Conservation (phyloP, 2,113 vertebrate genomes). For the Vombatus ursinus region DNA sequence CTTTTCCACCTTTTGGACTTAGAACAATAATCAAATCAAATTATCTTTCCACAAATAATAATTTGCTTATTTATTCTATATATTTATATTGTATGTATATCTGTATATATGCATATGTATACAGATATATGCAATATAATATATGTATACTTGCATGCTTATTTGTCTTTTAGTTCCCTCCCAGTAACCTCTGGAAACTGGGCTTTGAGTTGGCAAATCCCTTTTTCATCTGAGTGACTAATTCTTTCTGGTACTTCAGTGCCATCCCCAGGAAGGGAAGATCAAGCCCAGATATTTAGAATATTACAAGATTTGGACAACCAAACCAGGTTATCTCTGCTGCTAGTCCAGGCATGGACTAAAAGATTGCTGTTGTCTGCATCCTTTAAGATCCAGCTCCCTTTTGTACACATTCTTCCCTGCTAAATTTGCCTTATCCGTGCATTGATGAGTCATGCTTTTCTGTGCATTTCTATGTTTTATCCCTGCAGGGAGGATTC, state of each 20-base stretch:
- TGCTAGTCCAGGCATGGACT: neutral
- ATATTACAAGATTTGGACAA: conserved; percentile 35
- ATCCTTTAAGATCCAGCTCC: neutral
- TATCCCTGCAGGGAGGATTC: conserved; percentile 59
- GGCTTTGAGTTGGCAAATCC: neutral
- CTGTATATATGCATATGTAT: neutral
- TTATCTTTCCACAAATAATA: neutral
- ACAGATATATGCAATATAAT: neutral
- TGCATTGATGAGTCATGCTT: conserved; percentile 49
- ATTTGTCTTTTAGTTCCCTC: neutral
- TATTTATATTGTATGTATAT: neutral
- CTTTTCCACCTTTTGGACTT: neutral
- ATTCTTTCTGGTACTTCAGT: no score
- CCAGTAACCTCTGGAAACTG: neutral
- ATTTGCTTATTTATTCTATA: neutral
- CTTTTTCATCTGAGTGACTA: neutral
- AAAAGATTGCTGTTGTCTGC: conserved; percentile 20
- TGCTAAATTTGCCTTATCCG: conserved; percentile 48
- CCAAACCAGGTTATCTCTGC: conserved; percentile 31
- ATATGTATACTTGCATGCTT: neutral
- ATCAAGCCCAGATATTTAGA: neutral
- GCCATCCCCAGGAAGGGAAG: neutral
- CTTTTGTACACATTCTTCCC: conserved; percentile 39
- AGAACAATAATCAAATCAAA: neutral
- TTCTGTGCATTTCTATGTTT: conserved; percentile 64